Conservation (phyloP, 2,113 vertebrate species). For the Chunga burmeisteri region DNA sequence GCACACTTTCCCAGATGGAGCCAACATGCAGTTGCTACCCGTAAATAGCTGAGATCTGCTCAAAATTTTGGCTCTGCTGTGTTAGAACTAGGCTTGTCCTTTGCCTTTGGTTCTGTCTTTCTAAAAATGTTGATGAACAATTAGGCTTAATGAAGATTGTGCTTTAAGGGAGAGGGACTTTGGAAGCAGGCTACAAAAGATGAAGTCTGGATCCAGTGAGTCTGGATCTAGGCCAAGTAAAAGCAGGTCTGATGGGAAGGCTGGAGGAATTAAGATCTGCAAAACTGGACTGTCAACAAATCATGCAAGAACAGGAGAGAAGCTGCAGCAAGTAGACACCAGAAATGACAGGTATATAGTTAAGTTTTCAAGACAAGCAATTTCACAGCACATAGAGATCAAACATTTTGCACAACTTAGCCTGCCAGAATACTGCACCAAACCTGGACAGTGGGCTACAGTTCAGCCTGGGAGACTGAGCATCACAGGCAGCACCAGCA, state of each 20-base stretch:
- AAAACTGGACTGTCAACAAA: neutral
- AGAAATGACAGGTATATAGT: neutral
- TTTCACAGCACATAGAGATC: neutral
- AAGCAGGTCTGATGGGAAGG: neutral
- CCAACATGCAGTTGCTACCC: neutral
- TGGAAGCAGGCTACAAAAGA: neutral
- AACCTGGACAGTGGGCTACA: neutral
- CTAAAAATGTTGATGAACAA: too few relatives aligned
- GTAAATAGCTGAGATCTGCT: neutral
- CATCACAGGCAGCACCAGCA: neutral
- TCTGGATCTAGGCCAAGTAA: neutral
- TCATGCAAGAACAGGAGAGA: neutral
- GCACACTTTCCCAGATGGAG: neutral
- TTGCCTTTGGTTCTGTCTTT: too few relatives aligned
- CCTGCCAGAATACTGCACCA: neutral
- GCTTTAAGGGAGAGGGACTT: neutral
- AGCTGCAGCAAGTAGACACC: neutral
- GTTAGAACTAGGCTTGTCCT: neutral
- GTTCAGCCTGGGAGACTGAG: neutral
- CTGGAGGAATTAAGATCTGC: neutral
- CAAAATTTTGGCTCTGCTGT: neutral
- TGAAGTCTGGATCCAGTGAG: neutral
- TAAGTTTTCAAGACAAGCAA: neutral
- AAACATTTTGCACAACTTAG: neutral
- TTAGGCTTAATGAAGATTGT: neutral